These are phyloP conservation scores for Heterohyrax brucei DNA, from an alignment of 2,797 vertebrate genomes.

Conservation along the genomic window DNA sequence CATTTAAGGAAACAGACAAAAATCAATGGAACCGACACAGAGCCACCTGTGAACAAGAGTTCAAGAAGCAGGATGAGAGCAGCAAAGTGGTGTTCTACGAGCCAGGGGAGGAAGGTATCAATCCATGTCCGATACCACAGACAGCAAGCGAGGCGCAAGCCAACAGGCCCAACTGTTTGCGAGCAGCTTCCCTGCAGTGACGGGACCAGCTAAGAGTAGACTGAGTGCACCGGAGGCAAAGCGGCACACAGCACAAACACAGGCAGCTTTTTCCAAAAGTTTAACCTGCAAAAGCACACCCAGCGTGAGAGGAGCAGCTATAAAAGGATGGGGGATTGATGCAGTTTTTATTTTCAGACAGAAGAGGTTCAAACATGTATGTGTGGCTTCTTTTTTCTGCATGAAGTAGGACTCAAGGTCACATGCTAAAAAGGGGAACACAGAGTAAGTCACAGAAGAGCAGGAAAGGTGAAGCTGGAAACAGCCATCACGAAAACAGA, in stretches of 20 bases:
- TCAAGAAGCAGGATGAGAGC: background rate
- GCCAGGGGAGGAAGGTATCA: background rate
- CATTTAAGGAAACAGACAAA: conserved; percentile 7
- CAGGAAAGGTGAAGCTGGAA: background rate
- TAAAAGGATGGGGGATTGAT: background rate
- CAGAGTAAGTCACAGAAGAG: background rate
- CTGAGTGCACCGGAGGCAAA: background rate
- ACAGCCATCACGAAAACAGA: background rate
- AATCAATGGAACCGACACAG: background rate
- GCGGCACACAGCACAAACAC: rapidly evolving
- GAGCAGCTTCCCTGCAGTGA: background rate
- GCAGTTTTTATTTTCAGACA: background rate
- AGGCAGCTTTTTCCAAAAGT: background rate
- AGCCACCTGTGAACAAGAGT: background rate
- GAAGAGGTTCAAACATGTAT: background rate
- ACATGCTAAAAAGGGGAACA: background rate
- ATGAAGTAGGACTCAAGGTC: conserved; percentile 16
- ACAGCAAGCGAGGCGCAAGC: background rate
- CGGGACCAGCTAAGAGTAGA: background rate
- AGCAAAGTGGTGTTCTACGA: background rate
- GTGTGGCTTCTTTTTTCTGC: background rate
- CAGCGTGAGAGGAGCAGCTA: background rate
- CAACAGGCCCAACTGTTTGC: too few relatives aligned
- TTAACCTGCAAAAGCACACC: background rate
- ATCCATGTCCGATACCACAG: background rate